Evolutionary conservation across 2,113 vertebrate species (phyloP).

Genomic region (Fregata magnificens): DNA sequence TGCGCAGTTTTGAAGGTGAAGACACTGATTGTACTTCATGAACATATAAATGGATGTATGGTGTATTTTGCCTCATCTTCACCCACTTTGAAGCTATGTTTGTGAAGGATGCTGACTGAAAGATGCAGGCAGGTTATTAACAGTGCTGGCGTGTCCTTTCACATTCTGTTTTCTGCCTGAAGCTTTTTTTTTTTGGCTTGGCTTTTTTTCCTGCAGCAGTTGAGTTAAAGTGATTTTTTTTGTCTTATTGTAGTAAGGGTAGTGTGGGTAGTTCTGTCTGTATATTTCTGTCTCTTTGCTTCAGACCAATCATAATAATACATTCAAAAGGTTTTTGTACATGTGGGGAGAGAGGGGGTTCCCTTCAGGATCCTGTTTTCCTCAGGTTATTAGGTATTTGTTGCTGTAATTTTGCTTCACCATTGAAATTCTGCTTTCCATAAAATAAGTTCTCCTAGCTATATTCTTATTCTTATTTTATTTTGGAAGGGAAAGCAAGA

Average conservation of each 20-base stretch:
- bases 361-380: background rate
- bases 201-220: background rate
- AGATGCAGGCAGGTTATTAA: background rate
- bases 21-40: background rate
- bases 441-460: background rate
- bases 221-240: background rate
- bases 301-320: background rate
- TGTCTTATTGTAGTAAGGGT: background rate
- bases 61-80: background rate
- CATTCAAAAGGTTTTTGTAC: background rate
- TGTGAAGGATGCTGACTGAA: background rate
- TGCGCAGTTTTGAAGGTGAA: background rate
- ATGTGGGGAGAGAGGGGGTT: background rate
- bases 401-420: background rate
- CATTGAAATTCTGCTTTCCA: background rate
- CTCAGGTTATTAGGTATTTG: background rate
- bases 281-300: background rate
- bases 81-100: background rate
- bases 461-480: background rate
- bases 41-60: fast-evolving
- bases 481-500: background rate
- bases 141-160: background rate
- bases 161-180: background rate
- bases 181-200: background rate
- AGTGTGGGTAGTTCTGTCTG: background rate